Conservation (phyloP, 2,888 invertebrate genomes). For the Pocota personata region DNA sequence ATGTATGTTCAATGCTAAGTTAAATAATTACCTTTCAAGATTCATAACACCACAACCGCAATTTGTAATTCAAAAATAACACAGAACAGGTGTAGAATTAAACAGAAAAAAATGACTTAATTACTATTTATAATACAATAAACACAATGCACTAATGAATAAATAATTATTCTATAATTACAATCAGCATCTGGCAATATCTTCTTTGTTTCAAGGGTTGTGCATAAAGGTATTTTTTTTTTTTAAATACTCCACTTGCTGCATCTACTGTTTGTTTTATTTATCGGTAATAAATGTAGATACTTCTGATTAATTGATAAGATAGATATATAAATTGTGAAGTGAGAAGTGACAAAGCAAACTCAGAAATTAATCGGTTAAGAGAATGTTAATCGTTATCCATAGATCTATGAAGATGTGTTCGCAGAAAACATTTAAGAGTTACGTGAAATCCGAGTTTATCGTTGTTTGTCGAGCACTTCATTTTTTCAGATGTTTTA, state of each 20-base stretch:
- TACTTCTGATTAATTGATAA: background rate
- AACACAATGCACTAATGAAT: background rate
- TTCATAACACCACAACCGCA: background rate
- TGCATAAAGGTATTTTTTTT: too few species aligned
- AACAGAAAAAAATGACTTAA: background rate
- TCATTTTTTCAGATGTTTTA: too few species aligned
- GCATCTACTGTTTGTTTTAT: background rate
- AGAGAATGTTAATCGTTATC: too few species aligned
- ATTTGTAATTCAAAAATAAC: background rate
- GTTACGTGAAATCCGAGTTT: too few species aligned
- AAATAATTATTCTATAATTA: background rate
- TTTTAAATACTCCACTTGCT: background rate
- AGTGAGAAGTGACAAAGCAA: background rate
- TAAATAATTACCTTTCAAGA: background rate
- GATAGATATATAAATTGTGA: background rate
- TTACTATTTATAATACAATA: too few species aligned
- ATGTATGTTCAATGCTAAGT: background rate
- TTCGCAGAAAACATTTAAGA: too few species aligned
- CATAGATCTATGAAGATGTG: too few species aligned
- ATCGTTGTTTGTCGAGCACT: too few species aligned
- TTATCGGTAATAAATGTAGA: background rate
- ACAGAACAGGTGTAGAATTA: background rate
- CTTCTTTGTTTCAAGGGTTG: background rate
- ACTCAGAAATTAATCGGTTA: too few species aligned
- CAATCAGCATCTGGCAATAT: background rate